phyloP scores from a whole-genome alignment of 2,113 vertebrate genomes.

The Echinops telfairi region DNA sequence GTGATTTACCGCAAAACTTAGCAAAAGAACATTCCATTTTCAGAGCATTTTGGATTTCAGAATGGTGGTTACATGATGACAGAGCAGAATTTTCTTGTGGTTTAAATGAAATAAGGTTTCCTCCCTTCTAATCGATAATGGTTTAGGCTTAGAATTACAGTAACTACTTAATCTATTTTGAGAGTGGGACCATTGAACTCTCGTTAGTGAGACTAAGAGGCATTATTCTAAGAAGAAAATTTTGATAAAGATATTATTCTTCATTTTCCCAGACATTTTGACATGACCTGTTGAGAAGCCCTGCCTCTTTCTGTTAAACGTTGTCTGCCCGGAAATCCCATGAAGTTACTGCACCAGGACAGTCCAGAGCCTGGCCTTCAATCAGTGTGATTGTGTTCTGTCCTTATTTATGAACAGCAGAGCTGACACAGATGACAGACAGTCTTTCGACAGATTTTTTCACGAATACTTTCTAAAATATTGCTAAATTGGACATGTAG shows the following conservation, averaged over 20 bases:
- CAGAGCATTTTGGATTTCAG: background rate
- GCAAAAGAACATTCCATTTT: background rate
- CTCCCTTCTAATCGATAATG: background rate
- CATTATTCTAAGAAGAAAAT: constrained; percentile 60
- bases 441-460: constrained; percentile 67
- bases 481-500: background rate
- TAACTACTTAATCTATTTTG: constrained; percentile 34
- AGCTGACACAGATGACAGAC: constrained; percentile 66
- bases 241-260: constrained; percentile 65
- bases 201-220: constrained; percentile 27
- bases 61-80: background rate
- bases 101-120: constrained; percentile 51
- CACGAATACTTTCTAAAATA: constrained; percentile 51
- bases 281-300: constrained; percentile 52
- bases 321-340: constrained; percentile 36
- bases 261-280: constrained; percentile 51
- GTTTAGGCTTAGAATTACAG: constrained; percentile 2
- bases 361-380: constrained; percentile 69
- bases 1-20: background rate
- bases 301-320: constrained; percentile 72
- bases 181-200: background rate
- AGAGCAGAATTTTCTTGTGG: background rate
- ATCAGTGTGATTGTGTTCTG: constrained; percentile 62
- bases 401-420: constrained; percentile 67
- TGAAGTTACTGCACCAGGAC: constrained; percentile 54